A percentile compares a stretch with the other conserved stretches of the same genome.
Conservation (phyloP, 2,113 vertebrate genomes). For the Meles meles region DNA sequence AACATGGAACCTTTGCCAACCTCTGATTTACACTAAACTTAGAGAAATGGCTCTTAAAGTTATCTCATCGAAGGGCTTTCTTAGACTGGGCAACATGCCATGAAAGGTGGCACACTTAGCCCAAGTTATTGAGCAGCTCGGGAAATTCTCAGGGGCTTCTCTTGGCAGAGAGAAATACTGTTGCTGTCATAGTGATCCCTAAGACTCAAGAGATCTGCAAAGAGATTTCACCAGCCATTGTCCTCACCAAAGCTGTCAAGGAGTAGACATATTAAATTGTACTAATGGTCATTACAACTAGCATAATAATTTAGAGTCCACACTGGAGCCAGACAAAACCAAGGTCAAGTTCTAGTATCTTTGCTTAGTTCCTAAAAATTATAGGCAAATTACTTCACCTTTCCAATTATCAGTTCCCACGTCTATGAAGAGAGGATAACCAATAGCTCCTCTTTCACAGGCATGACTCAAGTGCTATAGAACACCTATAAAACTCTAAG, state of each 20-base stretch:
- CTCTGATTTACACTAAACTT: not conserved
- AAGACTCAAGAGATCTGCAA: not conserved
- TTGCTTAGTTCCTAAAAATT: not conserved
- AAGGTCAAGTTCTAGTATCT: not conserved
- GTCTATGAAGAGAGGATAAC: not conserved
- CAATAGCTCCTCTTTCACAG: not conserved
- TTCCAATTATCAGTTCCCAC: not conserved
- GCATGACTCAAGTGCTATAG: not conserved
- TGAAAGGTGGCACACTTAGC: not conserved
- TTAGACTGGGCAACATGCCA: not conserved
- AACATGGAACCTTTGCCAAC: not conserved
- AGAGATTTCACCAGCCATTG: not conserved
- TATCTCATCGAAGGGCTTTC: not conserved
- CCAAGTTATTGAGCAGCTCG: accelerated
- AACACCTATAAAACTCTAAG: not conserved
- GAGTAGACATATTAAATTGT: not conserved
- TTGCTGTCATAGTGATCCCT: too few species aligned
- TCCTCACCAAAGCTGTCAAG: not conserved
- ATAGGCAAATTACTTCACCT: not conserved
- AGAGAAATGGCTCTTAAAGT: not conserved
- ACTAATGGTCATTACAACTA: not conserved
- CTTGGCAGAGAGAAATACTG: not conserved
- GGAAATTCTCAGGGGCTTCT: not conserved
- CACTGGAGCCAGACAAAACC: not conserved
- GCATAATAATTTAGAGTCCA: not conserved